Evolutionary conservation across 2,113 vertebrate genomes (phyloP).

Genomic region (Ammodytes dubius): DNA sequence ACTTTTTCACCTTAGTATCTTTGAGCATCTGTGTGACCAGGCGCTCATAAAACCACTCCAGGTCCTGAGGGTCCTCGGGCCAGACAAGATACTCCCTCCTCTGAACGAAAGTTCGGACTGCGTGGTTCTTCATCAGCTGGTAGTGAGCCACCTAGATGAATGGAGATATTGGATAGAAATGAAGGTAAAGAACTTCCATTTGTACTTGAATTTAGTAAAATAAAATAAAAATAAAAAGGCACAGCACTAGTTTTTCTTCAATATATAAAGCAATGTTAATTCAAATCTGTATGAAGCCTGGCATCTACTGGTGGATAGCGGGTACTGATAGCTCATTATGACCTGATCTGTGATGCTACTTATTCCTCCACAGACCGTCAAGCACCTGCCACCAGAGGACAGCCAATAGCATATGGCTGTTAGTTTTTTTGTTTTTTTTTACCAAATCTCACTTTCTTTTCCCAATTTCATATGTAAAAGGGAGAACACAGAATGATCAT

Average conservation of each 20-base stretch:
- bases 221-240: neutral
- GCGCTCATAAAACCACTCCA: conserved; percentile 89
- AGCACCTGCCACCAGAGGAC: neutral
- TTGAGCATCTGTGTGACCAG: conserved; percentile 85
- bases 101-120: conserved; percentile 85
- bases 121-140: conserved; percentile 87
- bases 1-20: conserved; percentile 71
- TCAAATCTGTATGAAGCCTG: neutral
- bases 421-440: too few relatives aligned
- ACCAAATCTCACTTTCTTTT: too few relatives aligned
- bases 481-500: too few relatives aligned
- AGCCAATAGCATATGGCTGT: neutral
- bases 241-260: neutral
- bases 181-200: neutral
- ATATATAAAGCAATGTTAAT: neutral
- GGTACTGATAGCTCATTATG: neutral
- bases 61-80: conserved; percentile 92
- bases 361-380: neutral
- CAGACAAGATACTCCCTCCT: conserved; percentile 87
- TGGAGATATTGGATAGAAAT: neutral
- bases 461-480: too few relatives aligned
- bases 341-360: too few relatives aligned
- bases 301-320: conserved; percentile 13
- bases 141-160: conserved; percentile 84
- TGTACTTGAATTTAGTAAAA: neutral